Evolutionary conservation across 2,113 vertebrate species (phyloP), one percentile per base, ranked within the genome.

Genomic region (Ancistrus triradiatus): DNA sequence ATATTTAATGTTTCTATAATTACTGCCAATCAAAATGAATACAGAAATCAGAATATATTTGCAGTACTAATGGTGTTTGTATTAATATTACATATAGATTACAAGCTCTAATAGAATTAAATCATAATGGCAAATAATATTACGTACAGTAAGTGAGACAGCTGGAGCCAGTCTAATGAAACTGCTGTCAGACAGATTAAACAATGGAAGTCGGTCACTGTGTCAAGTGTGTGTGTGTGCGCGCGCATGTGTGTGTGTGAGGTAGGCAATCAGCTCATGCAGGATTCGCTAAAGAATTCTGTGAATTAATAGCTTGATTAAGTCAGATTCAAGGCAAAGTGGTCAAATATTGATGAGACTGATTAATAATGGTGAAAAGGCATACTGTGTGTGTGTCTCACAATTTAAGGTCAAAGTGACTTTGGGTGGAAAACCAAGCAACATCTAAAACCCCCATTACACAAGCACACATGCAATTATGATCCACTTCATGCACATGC

Each of bases 341-440:
- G 52, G 85, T 88, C 69, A 85, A 88, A 83, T 84, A 87, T 87
- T 84, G 80, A 87, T 86, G 70, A 61, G 61, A 21, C 8, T 63
- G 77, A 71, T 28, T 9, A 58, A 43, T 27, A 18, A 31, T 19
- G 25, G 25, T 8, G 24, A 19, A 44, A n/a, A 6, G 24, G 25
- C 13, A 1, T 53, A 1, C 14, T 55, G 9, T 53, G 51, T 55
- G 56, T 33, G 37, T 28, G 35, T 42, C 62, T 51, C 69, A 44
- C 63, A 37, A 37, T 73, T 74, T 75, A 76, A 82, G 78, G 82
- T 84, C 81, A 77, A 68, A 75, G 83, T 88, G 85, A 88, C 85
- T 87, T 88, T 87, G 79, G 84, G 65, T 22, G 4, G 55, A 25
- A 80, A 74, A 68, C 27, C 56, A 49, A 47, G 43, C 51, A 15